These are phyloP conservation scores for Drosophila dives DNA, from an alignment of 2,888 invertebrate species.

Conservation along the genomic window DNA sequence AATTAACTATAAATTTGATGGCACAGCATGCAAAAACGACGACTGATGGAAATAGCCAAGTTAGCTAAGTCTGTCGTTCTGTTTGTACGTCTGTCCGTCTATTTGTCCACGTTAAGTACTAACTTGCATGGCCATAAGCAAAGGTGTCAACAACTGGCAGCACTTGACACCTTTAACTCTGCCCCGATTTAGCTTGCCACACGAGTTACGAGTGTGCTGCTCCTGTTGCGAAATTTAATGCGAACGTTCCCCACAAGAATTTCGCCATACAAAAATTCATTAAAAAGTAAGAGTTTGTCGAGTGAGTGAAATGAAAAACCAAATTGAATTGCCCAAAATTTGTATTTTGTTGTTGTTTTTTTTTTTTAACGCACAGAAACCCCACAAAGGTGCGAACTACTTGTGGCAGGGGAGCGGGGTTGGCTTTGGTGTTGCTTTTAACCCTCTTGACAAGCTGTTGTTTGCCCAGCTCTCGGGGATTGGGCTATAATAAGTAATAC, in stretches of 20 bases:
- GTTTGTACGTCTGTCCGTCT: neutral
- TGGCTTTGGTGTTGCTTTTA: conserved; percentile 31
- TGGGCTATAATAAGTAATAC: conserved; percentile 62
- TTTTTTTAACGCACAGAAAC: conserved; percentile 47
- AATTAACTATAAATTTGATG: conserved; percentile 78
- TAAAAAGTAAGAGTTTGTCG: conserved; percentile 49
- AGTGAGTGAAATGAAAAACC: conserved; percentile 36
- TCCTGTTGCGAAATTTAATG: conserved; percentile 70
- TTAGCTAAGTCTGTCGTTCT: conserved; percentile 25
- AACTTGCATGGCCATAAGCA: conserved; percentile 20
- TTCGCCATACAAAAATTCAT: conserved; percentile 67
- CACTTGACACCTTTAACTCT: conserved; percentile 36
- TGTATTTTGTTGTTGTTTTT: conserved; percentile 11
- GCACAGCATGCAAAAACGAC: conserved; percentile 44
- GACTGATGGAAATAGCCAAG: conserved; percentile 19
- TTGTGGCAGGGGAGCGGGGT: conserved; percentile 27
- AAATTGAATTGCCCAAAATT: conserved; percentile 74
- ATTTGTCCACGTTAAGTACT: conserved; percentile 29
- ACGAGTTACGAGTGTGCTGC: neutral
- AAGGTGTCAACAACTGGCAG: conserved; percentile 49
- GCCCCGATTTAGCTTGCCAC: neutral
- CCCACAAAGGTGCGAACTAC: conserved; percentile 74
- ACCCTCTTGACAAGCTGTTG: conserved; percentile 60
- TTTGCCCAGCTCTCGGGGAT: neutral
- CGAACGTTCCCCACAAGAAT: conserved; percentile 22